Evolutionary conservation across 2,888 invertebrate genomes (phyloP), one percentile per base, ranked within the genome.

Genomic region (Andrena minutula): DNA sequence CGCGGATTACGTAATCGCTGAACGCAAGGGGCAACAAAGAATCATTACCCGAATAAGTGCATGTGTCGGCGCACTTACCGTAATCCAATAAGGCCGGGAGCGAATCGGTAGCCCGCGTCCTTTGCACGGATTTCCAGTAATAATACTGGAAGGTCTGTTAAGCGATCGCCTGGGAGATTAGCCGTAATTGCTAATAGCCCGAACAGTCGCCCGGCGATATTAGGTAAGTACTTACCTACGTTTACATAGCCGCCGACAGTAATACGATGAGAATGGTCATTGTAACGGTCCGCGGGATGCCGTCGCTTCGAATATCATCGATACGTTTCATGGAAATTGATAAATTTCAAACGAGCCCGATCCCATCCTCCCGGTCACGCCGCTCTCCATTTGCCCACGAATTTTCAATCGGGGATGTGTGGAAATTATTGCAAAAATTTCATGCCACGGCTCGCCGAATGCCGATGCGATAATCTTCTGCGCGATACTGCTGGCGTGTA

Each of bases 141-240:
- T 89, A 84, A 89, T 74, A 79, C 80, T 69, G 84, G 81, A 26
- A 77, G 75, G 80, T 82, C 86, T 87, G 86, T 90, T 89, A 91
- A 78, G 78, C 83, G 88, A 90, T 89, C 81, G 85, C 75, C 72
- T 75, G 77, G 78, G 84, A 89, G 86, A 91, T 91, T 91, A 91
- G 87, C 82, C 86, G 83, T 91, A 91, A 91, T 91, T 90, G 87
- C 90, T 90, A 88, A 90, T 91, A 88, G 88, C 86, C 69, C 70
- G 86, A 86, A 82, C 84, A 88, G 88, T 84, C 86, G 85, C 76
- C 16, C 82, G 78, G 82, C 83, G 83, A 85, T 84, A 82, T 82
- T 81, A 79, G 72, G 63, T 72, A 81, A 83, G 79, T 72, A 80
- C 41, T 75, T 49, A 66, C 41, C 77, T 49, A 66, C 61, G 76